Evolutionary conservation across 2,797 vertebrate species (phyloP), one percentile per base, ranked within the genome.

Genomic region (Gila robusta): DNA sequence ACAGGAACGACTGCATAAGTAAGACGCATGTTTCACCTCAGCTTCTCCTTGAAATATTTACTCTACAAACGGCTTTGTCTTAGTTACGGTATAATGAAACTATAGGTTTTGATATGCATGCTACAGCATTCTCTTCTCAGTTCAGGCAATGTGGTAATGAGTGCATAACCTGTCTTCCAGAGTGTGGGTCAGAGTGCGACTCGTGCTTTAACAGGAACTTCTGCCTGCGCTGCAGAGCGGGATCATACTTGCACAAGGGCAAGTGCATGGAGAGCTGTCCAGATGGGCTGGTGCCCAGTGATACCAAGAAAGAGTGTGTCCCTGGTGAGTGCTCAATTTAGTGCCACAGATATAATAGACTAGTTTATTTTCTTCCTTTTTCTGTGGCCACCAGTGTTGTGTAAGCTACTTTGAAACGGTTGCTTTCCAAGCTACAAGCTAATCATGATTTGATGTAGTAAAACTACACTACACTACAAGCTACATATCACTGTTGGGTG

Each of bases 161-260:
- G 87, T 91, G 89, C 92, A 83, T 92, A 87, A 89, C 91, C 88
- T 95, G 87, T 94, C 28, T 96, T 96, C 93, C 95, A 99, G 98
- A 98, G 95, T 99, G 98, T 94, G 97, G 97, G 95, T 96, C 96
- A 87, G 98, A 99, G 95, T 99, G 98, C 91, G 98, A 99, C 91
- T 98, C 98, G 90, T 99, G 98, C 96, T 99, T 99, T 95, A 97
- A 97, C 96, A 98, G 96, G 95, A 99, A 98, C 95, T 99, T 99
- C 96, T 99, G 98, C 95, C 99, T 97, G 66, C 98, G 98, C 83
- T 99, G 98, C 96, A 97, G 97, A 96, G 95, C 93, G 84, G 97
- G 97, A 82, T 98, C 97, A 94, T 99, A 99, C 94, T 96, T 99
- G 92, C 96, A 97, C 94, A 97, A 95, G 92, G 98, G 98, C 91